A percentile compares a stretch with the other conserved stretches of the same genome.
phyloP scores from a whole-genome alignment of 1,140 invertebrate species.

The Trigoniulus corallinus region DNA sequence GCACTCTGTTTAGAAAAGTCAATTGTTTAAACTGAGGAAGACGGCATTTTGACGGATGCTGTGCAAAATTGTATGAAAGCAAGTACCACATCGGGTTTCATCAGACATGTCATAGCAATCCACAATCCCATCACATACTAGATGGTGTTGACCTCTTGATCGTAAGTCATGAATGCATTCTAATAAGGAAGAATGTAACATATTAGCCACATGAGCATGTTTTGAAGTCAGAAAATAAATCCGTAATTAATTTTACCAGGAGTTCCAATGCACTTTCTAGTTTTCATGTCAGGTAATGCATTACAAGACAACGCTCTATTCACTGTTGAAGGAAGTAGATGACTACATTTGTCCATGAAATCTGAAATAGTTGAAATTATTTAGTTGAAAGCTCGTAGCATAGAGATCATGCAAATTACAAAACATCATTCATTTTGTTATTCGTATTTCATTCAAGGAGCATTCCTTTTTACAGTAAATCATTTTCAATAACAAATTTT shows the following conservation, averaged over 20 bases:
- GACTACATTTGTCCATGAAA: not conserved
- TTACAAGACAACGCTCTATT: not conserved
- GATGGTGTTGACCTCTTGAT: not conserved
- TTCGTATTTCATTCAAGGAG: not conserved
- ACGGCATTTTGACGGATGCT: too few relatives aligned
- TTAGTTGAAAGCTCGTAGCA: too few relatives aligned
- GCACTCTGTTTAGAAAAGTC: too few relatives aligned
- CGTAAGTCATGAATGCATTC: not conserved
- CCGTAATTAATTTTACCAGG: not conserved
- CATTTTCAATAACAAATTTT: too few relatives aligned
- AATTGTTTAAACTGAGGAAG: too few relatives aligned
- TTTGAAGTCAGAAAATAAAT: not conserved
- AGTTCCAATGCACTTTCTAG: not conserved
- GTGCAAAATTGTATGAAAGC: too few relatives aligned
- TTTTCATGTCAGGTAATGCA: not conserved
- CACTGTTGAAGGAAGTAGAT: not conserved
- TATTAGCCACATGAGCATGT: not conserved
- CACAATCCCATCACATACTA: conserved; percentile 78
- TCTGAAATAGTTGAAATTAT: not conserved
- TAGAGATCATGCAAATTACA: not conserved
- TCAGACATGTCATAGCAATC: conserved; percentile 20
- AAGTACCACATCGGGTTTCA: conserved; percentile 3
- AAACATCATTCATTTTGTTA: not conserved
- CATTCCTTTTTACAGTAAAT: too few relatives aligned
- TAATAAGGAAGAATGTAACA: not conserved